Evolutionary conservation across 2,113 vertebrate species (phyloP).

Genomic region (Urocynchramus pylzowi): DNA sequence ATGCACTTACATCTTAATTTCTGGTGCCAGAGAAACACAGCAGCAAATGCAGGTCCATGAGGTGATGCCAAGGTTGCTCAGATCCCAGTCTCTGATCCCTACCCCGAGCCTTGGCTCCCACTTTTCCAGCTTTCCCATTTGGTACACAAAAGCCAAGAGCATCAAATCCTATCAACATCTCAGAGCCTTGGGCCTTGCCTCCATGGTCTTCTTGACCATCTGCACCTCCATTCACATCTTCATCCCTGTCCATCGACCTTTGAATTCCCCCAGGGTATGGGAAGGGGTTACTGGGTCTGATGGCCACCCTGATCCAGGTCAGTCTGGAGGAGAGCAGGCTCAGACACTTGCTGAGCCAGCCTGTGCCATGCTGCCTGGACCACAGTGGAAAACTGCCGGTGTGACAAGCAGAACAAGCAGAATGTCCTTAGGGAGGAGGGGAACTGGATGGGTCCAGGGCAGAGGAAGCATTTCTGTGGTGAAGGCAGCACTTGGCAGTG

Average conservation of each 20-base stretch:
- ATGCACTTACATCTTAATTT: neutral
- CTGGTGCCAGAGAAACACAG: neutral
- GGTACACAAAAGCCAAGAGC: neutral
- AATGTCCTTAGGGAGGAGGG: neutral
- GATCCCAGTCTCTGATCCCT: constrained; percentile 30
- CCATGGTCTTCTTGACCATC: neutral
- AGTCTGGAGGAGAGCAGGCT: neutral
- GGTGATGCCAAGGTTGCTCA: neutral
- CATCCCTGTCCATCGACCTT: neutral
- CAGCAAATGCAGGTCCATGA: neutral
- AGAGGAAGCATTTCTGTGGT: neutral
- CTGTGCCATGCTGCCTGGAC: neutral
- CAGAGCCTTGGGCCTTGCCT: neutral
- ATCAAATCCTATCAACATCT: neutral
- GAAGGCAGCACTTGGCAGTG: fast-evolving
- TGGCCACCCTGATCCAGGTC: neutral
- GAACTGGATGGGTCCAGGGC: neutral
- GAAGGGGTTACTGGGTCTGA: neutral
- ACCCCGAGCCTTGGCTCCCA: neutral
- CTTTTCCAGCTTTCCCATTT: neutral
- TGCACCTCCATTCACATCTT: neutral
- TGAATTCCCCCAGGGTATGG: neutral
- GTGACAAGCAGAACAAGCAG: neutral
- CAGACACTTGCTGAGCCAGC: neutral
- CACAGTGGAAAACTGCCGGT: fast-evolving